These are phyloP conservation scores for Drosophila nikananu DNA, from an alignment of 1,140 invertebrate genomes.

Conservation along the genomic window DNA sequence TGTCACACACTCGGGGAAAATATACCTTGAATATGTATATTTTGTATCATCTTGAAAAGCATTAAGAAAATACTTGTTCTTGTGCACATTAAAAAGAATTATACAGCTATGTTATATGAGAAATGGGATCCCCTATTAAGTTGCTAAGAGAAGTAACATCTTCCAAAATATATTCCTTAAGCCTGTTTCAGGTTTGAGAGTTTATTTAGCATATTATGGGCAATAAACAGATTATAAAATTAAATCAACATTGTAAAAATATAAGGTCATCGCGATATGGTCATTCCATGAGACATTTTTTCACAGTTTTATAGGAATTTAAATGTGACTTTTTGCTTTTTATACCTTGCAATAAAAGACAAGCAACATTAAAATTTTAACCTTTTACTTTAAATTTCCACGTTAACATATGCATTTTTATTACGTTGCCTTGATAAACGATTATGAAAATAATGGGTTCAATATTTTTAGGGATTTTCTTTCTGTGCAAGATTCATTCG, in stretches of 20 bases:
- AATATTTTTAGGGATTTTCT: constrained; percentile 13
- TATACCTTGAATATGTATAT: not conserved
- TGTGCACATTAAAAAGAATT: not conserved
- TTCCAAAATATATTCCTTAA: not conserved
- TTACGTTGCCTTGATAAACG: not conserved
- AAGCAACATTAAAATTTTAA: no score
- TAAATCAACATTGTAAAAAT: not conserved
- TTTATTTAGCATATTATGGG: not conserved
- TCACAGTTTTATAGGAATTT: not conserved
- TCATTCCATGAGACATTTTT: no score
- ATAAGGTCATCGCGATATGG: not conserved
- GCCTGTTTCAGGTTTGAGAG: not conserved
- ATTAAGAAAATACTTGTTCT: not conserved
- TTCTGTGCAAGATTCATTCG: constrained; percentile 27
- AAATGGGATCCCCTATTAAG: not conserved
- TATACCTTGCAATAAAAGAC: not conserved
- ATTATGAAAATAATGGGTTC: not conserved
- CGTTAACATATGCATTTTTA: not conserved
- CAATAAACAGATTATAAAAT: not conserved
- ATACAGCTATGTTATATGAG: not conserved
- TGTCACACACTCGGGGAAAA: constrained; percentile 24
- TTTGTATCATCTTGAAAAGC: not conserved
- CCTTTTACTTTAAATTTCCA: not conserved
- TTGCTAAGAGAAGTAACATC: no score
- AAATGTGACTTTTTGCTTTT: not conserved